Evolutionary conservation across 37 sponge, comb jelly and placozoan genomes (phyloP).

Genomic region (Diacarnus erythraeanus): DNA sequence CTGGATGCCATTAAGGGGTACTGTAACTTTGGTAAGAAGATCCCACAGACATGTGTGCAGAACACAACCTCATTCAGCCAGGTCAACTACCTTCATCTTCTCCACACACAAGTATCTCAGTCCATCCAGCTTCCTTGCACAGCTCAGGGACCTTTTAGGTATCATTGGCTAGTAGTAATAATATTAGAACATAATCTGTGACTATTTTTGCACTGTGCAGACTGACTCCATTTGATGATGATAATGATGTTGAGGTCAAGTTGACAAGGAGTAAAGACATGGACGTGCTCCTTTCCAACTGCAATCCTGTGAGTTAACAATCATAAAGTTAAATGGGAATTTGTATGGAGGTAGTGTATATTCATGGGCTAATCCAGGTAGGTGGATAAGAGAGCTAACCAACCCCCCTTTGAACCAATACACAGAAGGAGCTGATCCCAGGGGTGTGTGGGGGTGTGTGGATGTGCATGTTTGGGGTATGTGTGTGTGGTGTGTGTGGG

Average conservation of each 20-base stretch:
- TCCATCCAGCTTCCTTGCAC: constrained; percentile 55
- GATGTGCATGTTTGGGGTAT: no score
- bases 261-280: constrained; percentile 15
- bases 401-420: no score
- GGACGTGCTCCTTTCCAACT: constrained; percentile 31
- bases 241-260: constrained; percentile 28
- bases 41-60: constrained; percentile 40
- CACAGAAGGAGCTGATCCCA: no score
- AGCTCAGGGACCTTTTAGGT: constrained; percentile 65
- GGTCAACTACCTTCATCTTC: constrained; percentile 53
- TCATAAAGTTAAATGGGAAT: neutral
- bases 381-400: no score
- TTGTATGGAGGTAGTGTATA: no score
- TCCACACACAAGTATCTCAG: constrained; percentile 63
- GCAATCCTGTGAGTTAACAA: constrained; percentile 47
- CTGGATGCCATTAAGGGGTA: constrained; percentile 49
- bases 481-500: no score
- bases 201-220: no score
- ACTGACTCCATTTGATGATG: constrained; percentile 50
- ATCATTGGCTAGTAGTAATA: neutral
- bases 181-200: no score
- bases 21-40: constrained; percentile 48
- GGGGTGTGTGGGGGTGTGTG: no score
- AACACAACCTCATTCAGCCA: constrained; percentile 48
- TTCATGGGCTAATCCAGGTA: no score